Evolutionary conservation across 1,140 invertebrate genomes (phyloP).

Genomic region (Cyrtorhinus lividipennis): DNA sequence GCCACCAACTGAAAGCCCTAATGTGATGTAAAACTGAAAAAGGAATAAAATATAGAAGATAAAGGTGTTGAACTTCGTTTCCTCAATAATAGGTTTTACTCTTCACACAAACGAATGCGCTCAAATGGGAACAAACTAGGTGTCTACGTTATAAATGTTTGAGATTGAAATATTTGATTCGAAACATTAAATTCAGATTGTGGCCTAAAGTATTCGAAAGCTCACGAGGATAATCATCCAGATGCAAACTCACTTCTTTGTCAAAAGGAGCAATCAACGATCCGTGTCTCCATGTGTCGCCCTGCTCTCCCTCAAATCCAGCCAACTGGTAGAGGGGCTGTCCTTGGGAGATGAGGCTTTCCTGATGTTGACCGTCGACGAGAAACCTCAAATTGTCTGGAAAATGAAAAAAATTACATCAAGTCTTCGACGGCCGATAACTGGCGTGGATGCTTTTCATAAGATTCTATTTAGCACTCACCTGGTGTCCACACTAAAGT

Average conservation of each 20-base stretch:
- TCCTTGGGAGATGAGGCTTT: neutral
- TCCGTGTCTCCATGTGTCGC: conserved; percentile 11
- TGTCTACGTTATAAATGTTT: too few relatives aligned
- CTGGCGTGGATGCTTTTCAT: too few relatives aligned
- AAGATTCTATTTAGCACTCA: conserved; percentile 23
- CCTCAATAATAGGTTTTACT: too few relatives aligned
- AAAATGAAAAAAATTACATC: neutral
- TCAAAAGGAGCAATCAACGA: conserved; percentile 36
- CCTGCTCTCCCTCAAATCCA: conserved; percentile 12
- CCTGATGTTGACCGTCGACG: conserved; percentile 14
- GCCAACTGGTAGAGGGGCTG: conserved; percentile 9
- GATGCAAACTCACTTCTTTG: conserved; percentile 30
- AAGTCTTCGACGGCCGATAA: too few relatives aligned
- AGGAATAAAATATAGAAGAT: neutral
- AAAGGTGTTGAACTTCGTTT: too few relatives aligned
- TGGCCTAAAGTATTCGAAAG: too few relatives aligned
- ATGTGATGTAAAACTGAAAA: conserved; percentile 34
- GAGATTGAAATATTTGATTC: too few relatives aligned
- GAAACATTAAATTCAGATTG: too few relatives aligned
- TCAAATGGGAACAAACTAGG: too few relatives aligned
- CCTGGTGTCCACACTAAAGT: conserved; percentile 42
- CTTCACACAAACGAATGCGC: too few relatives aligned
- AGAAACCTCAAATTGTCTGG: conserved; percentile 20
- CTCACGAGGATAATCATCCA: too few relatives aligned
- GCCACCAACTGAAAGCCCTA: conserved; percentile 41